phyloP scores from a whole-genome alignment of 1,140 invertebrate species.

The Drosophila pandora region DNA sequence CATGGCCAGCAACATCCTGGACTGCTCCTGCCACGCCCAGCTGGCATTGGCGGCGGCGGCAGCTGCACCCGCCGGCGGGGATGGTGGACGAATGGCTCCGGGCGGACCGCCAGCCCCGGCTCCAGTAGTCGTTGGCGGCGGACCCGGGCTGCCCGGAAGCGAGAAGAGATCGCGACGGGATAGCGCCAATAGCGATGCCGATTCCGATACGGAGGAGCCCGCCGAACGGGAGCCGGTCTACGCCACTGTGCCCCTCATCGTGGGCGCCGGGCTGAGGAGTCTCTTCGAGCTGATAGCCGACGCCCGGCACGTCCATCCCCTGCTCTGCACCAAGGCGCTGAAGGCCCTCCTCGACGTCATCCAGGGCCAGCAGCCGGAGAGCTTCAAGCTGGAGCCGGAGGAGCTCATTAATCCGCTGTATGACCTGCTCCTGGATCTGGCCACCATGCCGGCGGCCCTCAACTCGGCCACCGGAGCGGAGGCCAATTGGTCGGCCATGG shows the following conservation, averaged over 20 bases:
- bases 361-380: conserved; percentile 87
- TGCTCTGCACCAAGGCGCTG: conserved; percentile 93
- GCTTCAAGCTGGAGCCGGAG: conserved; percentile 87
- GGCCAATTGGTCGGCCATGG: conserved; percentile 91
- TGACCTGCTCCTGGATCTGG: conserved; percentile 90
- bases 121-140: conserved; percentile 21
- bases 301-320: conserved; percentile 91
- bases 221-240: conserved; percentile 72
- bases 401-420: conserved; percentile 92
- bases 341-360: conserved; percentile 94
- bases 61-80: conserved; percentile 4
- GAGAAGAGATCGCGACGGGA: conserved; percentile 63
- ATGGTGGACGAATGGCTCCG: conserved; percentile 15
- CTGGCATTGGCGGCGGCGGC: conserved; percentile 21
- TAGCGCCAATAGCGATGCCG: conserved; percentile 77
- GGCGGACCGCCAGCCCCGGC: conserved; percentile 22
- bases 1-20: conserved; percentile 68
- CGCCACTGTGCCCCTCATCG: conserved; percentile 87
- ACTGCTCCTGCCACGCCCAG: conserved; percentile 74
- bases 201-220: conserved; percentile 73
- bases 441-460: conserved; percentile 86
- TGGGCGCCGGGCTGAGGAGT: conserved; percentile 94
- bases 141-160: conserved; percentile 15
- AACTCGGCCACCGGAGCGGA: conserved; percentile 85
- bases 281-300: conserved; percentile 96